phyloP scores from a whole-genome alignment of 2,797 vertebrate species.

The Perodicticus potto region DNA sequence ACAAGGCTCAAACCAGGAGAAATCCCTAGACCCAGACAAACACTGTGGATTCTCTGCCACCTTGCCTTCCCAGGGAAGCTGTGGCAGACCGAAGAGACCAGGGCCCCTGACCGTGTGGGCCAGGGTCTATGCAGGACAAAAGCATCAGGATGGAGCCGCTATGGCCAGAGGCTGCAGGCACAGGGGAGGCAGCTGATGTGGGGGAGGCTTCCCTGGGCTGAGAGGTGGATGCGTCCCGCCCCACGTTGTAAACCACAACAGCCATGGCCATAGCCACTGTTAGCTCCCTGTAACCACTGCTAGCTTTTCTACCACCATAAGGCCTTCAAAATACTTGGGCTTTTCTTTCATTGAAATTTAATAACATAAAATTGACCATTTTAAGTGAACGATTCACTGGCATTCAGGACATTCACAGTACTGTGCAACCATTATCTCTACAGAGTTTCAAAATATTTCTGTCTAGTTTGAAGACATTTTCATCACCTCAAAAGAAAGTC shows the following conservation, averaged over 20 bases:
- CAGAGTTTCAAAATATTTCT: not conserved
- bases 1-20: constrained; percentile 67
- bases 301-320: not conserved
- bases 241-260: constrained; percentile 86
- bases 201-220: constrained; percentile 70
- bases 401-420: not conserved
- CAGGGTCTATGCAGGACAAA: constrained; percentile 87
- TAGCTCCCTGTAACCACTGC: not conserved
- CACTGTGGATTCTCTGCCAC: constrained; percentile 49
- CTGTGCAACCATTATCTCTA: not conserved
- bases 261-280: constrained; percentile 51
- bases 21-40: constrained; percentile 70
- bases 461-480: not conserved
- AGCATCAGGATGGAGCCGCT: constrained; percentile 79
- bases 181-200: no score
- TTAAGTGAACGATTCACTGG: not conserved
- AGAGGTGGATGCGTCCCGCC: constrained; percentile 84
- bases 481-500: not conserved
- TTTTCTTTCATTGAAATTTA: not conserved
- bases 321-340: not conserved
- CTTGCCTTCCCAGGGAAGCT: not conserved
- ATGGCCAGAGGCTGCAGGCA: not conserved
- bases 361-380: not conserved
- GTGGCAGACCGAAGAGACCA: constrained; percentile 29
- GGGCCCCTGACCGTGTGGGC: constrained; percentile 66